Evolutionary conservation across 2,797 vertebrate genomes (phyloP).

Genomic region (Eptatretus atami): DNA sequence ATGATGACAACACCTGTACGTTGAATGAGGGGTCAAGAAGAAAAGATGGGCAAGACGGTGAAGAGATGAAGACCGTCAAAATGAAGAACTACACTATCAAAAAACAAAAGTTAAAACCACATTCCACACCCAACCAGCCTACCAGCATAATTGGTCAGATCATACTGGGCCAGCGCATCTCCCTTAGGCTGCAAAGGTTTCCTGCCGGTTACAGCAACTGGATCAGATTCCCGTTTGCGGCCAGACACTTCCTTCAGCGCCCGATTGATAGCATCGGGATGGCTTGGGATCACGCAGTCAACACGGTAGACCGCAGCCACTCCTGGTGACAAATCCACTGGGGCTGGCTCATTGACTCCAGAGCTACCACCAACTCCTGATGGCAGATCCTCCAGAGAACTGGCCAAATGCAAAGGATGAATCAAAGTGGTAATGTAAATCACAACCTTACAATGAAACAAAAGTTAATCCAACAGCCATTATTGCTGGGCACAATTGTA

Average conservation of each 20-base stretch:
- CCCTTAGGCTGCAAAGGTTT: constrained; percentile 16
- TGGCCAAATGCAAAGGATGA: too few species aligned
- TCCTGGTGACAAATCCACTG: too few species aligned
- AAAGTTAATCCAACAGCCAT: too few species aligned
- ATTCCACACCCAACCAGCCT: constrained; percentile 13
- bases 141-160: constrained; percentile 99
- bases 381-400: too few species aligned
- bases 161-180: constrained; percentile 85
- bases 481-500: too few species aligned
- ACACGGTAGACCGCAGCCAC: constrained; percentile 16
- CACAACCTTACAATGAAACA: too few species aligned
- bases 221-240: constrained; percentile 7
- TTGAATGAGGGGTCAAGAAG: neutral
- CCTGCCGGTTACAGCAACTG: constrained; percentile 6
- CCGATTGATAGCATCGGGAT: constrained; percentile 20
- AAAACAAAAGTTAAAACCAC: neutral
- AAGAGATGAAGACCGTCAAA: neutral
- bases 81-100: neutral
- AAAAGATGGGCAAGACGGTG: neutral
- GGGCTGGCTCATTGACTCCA: too few species aligned
- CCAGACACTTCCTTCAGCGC: constrained; percentile 16
- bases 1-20: constrained; percentile 81
- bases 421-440: too few species aligned
- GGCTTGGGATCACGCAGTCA: constrained; percentile 19
- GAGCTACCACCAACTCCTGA: too few species aligned